Conservation (phyloP, 1,140 invertebrate species). For the Leptinotarsa undecemlineata region DNA sequence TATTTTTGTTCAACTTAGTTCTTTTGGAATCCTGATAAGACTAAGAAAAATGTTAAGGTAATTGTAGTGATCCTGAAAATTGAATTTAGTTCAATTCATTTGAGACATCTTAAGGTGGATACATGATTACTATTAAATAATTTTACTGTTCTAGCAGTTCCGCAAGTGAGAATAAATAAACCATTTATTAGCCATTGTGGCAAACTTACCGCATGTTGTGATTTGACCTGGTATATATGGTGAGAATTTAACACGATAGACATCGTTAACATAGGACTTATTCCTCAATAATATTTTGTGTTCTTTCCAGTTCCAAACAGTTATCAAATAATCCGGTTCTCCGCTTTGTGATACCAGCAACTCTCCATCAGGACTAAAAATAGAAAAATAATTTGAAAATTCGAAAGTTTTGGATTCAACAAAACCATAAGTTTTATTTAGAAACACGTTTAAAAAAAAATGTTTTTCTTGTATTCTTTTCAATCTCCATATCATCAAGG, state of each 20-base stretch:
- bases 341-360: slow-evolving; percentile 81
- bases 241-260: slow-evolving; percentile 80
- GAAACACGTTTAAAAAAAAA: no score
- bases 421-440: no score
- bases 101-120: no score
- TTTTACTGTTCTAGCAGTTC: no score
- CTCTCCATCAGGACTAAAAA: slow-evolving; percentile 72
- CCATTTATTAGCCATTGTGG: no score
- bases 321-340: slow-evolving; percentile 83
- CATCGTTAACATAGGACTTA: slow-evolving; percentile 79
- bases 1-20: no score
- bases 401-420: neutral
- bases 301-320: slow-evolving; percentile 83
- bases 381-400: slow-evolving; percentile 34
- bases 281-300: slow-evolving; percentile 73
- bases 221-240: slow-evolving; percentile 74
- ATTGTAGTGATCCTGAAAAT: no score
- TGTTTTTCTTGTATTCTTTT: neutral
- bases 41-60: no score
- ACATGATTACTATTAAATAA: no score
- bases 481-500: neutral
- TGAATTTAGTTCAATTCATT: no score
- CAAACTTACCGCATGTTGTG: slow-evolving; percentile 68
- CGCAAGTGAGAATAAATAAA: no score
- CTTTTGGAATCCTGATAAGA: no score